Evolutionary conservation across 2,888 invertebrate species (phyloP).

Genomic region (Chrysodeixis includens): DNA sequence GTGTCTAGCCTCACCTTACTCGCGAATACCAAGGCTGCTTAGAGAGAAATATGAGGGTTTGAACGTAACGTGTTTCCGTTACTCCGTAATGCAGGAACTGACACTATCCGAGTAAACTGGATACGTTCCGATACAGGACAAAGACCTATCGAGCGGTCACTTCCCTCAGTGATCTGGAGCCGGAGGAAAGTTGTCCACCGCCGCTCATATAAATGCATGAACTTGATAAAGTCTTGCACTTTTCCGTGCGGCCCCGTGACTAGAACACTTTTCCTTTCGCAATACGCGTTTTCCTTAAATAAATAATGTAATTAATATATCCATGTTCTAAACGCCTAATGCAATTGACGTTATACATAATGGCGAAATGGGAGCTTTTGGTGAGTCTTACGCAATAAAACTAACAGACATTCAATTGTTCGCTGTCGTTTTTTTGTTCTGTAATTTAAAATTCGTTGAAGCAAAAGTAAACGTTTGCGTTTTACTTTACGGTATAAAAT

Average conservation of each 20-base stretch:
- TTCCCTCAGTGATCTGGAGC: constrained; percentile 82
- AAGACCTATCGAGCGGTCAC: constrained; percentile 84
- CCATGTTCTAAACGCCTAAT: constrained; percentile 25
- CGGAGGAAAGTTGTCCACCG: constrained; percentile 81
- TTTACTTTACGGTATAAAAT: constrained; percentile 32
- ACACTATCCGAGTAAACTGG: constrained; percentile 74
- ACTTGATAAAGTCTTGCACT: constrained; percentile 85
- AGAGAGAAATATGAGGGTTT: constrained; percentile 42
- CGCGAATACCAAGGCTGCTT: constrained; percentile 11
- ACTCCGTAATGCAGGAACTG: constrained; percentile 61
- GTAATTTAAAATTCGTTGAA: constrained; percentile 50
- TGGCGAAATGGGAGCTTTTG: constrained; percentile 79
- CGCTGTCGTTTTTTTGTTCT: constrained; percentile 16
- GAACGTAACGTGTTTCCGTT: constrained; percentile 65
- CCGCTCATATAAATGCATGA: constrained; percentile 86
- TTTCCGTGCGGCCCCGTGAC: constrained; percentile 76
- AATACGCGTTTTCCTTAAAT: constrained; percentile 65
- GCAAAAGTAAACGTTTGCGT: constrained; percentile 37
- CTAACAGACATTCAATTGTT: constrained; percentile 32
- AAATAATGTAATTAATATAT: constrained; percentile 76
- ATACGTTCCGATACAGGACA: constrained; percentile 84
- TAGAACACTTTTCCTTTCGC: constrained; percentile 83
- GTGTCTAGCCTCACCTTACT: constrained; percentile 13
- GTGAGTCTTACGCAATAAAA: constrained; percentile 69
- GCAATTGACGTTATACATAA: constrained; percentile 58